phyloP scores from a whole-genome alignment of 1,140 invertebrate genomes.

The Lepidotrigona ventralis region DNA sequence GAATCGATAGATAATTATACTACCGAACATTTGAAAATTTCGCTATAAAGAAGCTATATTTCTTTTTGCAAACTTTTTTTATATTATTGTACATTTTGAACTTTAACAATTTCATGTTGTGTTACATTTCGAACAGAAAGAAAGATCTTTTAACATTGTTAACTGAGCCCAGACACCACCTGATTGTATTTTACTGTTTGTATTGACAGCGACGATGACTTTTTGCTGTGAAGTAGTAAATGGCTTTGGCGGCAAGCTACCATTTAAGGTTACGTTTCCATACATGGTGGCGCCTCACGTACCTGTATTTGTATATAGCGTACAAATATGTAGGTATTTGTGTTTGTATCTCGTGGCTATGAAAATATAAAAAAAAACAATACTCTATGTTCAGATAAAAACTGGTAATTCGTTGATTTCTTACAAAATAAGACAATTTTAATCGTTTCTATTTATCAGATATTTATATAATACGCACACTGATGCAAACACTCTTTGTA shows the following conservation, averaged over 20 bases:
- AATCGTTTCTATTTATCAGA: not conserved
- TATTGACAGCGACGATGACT: constrained; percentile 37
- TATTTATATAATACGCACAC: not conserved
- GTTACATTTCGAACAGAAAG: not conserved
- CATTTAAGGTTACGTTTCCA: constrained; percentile 64
- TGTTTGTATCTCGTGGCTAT: constrained; percentile 1
- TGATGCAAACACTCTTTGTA: not conserved
- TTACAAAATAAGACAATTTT: not conserved
- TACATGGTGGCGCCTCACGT: constrained; percentile 50
- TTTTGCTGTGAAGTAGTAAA: constrained; percentile 48
- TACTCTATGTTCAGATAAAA: not conserved
- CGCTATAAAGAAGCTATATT: not conserved
- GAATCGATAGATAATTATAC: not conserved
- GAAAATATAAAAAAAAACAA: not conserved
- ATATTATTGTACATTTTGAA: not conserved
- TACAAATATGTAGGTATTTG: not conserved
- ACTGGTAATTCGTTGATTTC: not conserved
- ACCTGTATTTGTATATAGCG: not conserved
- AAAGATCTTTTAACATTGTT: constrained; percentile 4
- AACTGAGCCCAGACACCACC: not conserved
- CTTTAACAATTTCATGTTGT: not conserved
- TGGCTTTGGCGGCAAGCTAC: constrained; percentile 55
- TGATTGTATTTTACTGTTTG: constrained; percentile 15
- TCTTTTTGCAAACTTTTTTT: not conserved
- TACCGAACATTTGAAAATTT: not conserved